Evolutionary conservation across 2,888 invertebrate species (phyloP).

Genomic region (Heliconius ethilla): DNA sequence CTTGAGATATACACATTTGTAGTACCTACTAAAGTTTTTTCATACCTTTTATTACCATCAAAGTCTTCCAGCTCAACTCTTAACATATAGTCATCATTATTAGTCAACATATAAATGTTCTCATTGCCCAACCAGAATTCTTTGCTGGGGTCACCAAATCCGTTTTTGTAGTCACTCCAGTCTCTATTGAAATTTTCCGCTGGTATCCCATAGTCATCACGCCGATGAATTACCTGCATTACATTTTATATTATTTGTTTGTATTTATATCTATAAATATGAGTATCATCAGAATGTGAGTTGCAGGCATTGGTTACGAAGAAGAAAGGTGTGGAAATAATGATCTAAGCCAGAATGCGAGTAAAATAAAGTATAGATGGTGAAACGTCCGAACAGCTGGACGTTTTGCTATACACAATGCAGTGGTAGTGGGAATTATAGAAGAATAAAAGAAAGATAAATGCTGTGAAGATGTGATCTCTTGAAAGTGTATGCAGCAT

Average conservation of each 20-base stretch:
- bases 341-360: no score
- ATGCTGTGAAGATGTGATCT: no score
- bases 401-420: no score
- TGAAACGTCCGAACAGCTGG: no score
- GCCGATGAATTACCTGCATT: slow-evolving; percentile 91
- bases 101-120: slow-evolving; percentile 95
- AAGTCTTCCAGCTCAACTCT: slow-evolving; percentile 95
- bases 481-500: no score
- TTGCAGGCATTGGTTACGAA: no score
- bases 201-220: slow-evolving; percentile 93
- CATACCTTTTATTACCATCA: slow-evolving; percentile 94
- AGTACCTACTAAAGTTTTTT: not conserved
- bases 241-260: not conserved
- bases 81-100: slow-evolving; percentile 94
- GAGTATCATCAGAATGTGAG: no score
- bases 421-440: no score
- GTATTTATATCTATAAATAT: not conserved
- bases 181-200: slow-evolving; percentile 95
- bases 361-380: no score
- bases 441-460: no score
- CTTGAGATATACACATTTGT: not conserved
- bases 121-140: slow-evolving; percentile 97
- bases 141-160: slow-evolving; percentile 93
- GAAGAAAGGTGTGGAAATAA: no score
- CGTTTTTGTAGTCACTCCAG: slow-evolving; percentile 96